Base-by-base conservation (phyloP, 2,888 invertebrate genomes). In the Phasia obesa region DNA sequence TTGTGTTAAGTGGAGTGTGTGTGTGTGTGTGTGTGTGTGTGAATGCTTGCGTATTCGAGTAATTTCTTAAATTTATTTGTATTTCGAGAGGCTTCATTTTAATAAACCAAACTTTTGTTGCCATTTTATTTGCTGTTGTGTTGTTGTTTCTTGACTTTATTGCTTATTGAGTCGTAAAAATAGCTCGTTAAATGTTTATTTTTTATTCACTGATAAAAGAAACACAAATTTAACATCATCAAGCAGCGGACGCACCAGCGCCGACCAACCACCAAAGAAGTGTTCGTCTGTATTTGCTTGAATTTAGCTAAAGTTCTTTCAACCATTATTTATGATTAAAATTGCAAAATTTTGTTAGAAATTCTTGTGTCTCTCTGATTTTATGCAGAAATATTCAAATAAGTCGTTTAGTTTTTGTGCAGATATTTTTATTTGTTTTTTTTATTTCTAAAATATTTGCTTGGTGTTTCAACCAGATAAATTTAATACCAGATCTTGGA, bases 151-250 rank as follows among this genome's bases (percentile, higher is more conserved):
- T 47, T 70, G 55, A 38, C 60, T 84, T 79, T 84, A 82, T 76
- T 84, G 77, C 74, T 81, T 84, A 82, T 76, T 82, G 84, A 84
- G 81, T 67, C 74, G 70, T 78, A 77, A 84, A 84, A 81, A 84
- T 75, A 55, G 84, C 70, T 81, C 81, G 81, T 84, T 78, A 79
- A 82, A 83, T 81, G 74, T 78, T 78, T 81, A 75, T 84, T 81
- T 78, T 70, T 74, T 77, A 81, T 76, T 73, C 67, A 51, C 65
- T 64, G 69, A 69, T 84, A 77, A 81, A 70, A 38, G 17, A 21
- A 21, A 25, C 19, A 25, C 23, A 55, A 44, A 53, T 1, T 23
- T 21, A 62, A 47, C 49, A 57, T 15, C 47, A 47, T 65, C n/a
- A 65, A 65, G 0, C 27, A 53, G 57, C 49, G 47, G 23, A 51